Evolutionary conservation across 2,888 invertebrate genomes (phyloP).

Genomic region (Ophraella communa): DNA sequence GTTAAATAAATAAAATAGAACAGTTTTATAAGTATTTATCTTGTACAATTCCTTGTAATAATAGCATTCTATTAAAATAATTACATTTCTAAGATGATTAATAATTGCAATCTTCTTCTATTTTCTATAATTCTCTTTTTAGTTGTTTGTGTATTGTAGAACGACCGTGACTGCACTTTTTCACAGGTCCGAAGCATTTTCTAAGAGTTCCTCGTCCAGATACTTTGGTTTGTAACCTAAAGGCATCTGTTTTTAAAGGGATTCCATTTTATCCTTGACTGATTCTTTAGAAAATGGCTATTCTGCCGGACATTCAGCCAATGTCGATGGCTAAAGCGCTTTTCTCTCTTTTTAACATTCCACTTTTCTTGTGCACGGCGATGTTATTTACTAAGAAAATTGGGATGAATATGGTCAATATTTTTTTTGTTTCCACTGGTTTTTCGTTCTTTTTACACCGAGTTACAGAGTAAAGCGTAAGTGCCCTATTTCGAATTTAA

Average conservation of each 20-base stretch:
- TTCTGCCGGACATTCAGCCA: conserved; percentile 37
- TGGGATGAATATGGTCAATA: conserved; percentile 25
- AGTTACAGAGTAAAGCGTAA: neutral
- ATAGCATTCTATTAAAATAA: no score
- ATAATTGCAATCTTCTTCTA: no score
- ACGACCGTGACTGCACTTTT: conserved; percentile 33
- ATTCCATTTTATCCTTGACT: conserved; percentile 54
- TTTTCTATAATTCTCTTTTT: conserved; percentile 35
- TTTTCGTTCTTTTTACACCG: neutral
- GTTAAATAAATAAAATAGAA: no score
- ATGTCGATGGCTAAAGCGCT: conserved; percentile 32
- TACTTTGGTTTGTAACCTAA: conserved; percentile 52
- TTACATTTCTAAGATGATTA: conserved; percentile 21
- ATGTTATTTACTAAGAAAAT: conserved; percentile 34
- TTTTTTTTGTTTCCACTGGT: conserved; percentile 20
- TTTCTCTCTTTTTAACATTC: conserved; percentile 14
- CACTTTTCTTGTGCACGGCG: conserved; percentile 14
- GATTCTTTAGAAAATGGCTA: conserved; percentile 43
- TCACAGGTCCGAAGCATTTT: conserved; percentile 16
- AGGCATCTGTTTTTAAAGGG: conserved; percentile 56
- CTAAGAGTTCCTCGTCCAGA: conserved; percentile 38
- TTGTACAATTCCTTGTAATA: no score
- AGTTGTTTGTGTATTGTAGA: conserved; percentile 23
- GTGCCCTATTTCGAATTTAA: neutral
- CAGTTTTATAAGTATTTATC: no score